Percentiles rank a stretch among this genome's conserved stretches.
Conservation (phyloP, 2,797 vertebrate genomes). For the Arremon aurantiirostris region DNA sequence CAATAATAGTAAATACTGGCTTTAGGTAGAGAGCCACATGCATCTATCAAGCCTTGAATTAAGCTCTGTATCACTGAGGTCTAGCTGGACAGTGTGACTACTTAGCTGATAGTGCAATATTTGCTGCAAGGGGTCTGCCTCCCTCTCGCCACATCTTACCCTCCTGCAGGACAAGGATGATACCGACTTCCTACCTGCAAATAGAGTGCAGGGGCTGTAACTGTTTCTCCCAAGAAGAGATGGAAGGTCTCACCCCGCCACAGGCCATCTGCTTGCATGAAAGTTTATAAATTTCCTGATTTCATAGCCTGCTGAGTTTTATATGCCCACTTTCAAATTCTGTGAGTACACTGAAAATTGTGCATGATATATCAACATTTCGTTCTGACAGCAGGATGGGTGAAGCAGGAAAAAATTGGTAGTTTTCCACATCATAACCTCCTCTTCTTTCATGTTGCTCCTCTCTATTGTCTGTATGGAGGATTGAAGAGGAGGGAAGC, state of each 20-base stretch:
- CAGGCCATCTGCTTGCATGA: background rate
- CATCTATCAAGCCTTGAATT: background rate
- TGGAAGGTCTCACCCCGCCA: background rate
- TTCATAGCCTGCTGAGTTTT: background rate
- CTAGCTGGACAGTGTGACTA: background rate
- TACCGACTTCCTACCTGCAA: background rate
- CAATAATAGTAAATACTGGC: background rate
- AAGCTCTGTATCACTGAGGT: background rate
- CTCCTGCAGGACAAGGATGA: background rate
- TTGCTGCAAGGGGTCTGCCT: background rate
- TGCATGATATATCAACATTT: background rate
- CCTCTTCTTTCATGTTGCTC: background rate
- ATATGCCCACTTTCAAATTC: background rate
- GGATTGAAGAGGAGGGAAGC: background rate
- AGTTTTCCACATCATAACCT: slow-evolving; percentile 25
- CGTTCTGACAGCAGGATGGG: background rate
- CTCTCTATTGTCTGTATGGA: background rate
- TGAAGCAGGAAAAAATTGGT: background rate
- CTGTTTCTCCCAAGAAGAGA: background rate
- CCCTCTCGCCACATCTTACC: background rate
- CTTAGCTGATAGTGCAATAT: background rate
- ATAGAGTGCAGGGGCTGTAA: background rate
- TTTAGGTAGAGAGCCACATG: background rate
- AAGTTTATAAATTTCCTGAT: slow-evolving; percentile 13
- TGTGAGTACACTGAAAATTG: background rate